Evolutionary conservation across 2,113 vertebrate species (phyloP).

Genomic region (Cryptoleucopteryx plumbea): DNA sequence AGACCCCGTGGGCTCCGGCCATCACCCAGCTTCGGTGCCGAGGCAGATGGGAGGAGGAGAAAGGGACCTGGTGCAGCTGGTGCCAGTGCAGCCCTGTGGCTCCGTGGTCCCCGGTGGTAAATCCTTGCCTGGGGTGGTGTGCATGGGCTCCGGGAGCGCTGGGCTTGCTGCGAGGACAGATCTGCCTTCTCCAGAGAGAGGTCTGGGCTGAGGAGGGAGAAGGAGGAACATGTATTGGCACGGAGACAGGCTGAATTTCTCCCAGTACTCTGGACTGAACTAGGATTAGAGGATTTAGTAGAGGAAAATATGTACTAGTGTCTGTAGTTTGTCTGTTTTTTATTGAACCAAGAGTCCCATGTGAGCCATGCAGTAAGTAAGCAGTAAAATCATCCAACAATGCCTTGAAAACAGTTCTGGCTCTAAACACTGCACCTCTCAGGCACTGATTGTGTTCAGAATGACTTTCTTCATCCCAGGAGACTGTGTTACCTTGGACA

Average conservation of each 20-base stretch:
- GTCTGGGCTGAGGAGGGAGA: background rate
- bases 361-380: background rate
- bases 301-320: background rate
- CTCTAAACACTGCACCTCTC: background rate
- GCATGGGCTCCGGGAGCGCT: fast-evolving
- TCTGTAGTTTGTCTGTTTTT: constrained; percentile 13
- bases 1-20: background rate
- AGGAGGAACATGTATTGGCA: background rate
- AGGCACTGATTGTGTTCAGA: background rate
- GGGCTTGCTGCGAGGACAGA: background rate
- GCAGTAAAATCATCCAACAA: constrained; percentile 41
- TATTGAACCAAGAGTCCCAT: constrained; percentile 31
- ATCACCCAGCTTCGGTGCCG: fast-evolving
- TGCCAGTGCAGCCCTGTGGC: background rate
- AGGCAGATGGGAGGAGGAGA: background rate
- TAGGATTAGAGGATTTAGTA: background rate
- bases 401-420: constrained; percentile 15
- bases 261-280: background rate
- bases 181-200: background rate
- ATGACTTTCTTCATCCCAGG: background rate
- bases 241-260: background rate
- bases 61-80: background rate
- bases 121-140: background rate
- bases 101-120: fast-evolving
- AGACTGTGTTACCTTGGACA: background rate